phyloP scores from a whole-genome alignment of 1,140 invertebrate genomes.

The Neodiprion lecontei region DNA sequence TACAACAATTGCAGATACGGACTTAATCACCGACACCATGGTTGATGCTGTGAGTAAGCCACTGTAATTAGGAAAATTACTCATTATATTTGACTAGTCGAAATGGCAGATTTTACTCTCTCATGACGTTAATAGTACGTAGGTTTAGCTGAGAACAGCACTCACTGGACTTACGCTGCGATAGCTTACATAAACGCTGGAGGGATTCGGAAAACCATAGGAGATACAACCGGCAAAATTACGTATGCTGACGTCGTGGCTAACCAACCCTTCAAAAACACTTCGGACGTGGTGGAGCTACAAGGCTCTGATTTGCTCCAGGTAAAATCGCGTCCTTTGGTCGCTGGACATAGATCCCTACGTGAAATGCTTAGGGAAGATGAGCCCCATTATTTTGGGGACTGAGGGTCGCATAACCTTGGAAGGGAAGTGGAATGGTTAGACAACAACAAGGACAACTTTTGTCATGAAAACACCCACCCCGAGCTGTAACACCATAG shows the following conservation, averaged over 20 bases:
- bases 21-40: conserved; percentile 76
- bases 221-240: conserved; percentile 63
- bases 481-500: no score
- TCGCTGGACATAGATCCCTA: conserved; percentile 36
- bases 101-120: not conserved
- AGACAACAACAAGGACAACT: no score
- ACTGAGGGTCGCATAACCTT: conserved; percentile 35
- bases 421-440: conserved; percentile 11
- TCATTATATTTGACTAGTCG: not conserved
- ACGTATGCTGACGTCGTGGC: conserved; percentile 72
- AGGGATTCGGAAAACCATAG: conserved; percentile 69
- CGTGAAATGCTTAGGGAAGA: conserved; percentile 34
- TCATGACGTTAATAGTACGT: conserved; percentile 47
- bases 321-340: conserved; percentile 58
- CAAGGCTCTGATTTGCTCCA: conserved; percentile 67
- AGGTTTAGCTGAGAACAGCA: conserved; percentile 42
- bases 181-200: conserved; percentile 76
- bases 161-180: conserved; percentile 71
- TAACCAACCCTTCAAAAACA: conserved; percentile 76
- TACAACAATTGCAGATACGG: conserved; percentile 62
- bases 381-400: conserved; percentile 39
- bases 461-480: no score
- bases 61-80: not conserved
- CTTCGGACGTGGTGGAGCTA: conserved; percentile 70
- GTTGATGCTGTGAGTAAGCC: conserved; percentile 62